Evolutionary conservation across 2,797 vertebrate species (phyloP), one percentile per base, ranked within the genome.

Genomic region (Sebastes steindachneri): DNA sequence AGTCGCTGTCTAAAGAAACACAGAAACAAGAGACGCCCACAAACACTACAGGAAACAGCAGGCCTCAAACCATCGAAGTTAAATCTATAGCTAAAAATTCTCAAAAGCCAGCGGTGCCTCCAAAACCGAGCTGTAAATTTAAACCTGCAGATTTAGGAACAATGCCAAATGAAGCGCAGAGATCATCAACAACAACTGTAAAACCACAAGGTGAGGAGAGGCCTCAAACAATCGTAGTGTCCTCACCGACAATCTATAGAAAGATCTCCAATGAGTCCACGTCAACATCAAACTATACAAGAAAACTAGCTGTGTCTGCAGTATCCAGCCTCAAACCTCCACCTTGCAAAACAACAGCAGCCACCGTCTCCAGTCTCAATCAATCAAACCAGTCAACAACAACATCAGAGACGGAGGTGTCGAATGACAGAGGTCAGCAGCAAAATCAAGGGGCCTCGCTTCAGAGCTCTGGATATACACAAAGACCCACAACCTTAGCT

Each of bases 71-170:
- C 10, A 96, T 96, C 68, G 95, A 96, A 80, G 95, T 96, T 21
- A 95, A 95, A 88, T 95, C 95, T 55, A 94, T 95, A 41, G 93
- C 95, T 37, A 95, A 92, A 85, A 93, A 89, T 69, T 91, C 92
- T 53, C 87, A 94, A 86, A 96, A 96, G 84, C 93, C 95, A 75
- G 84, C 64, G n/a, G 94, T 95, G 59, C 93, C 95, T 25, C 93
- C 95, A 45, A 96, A 96, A 88, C 95, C 93, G 14, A 95, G 72
- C 82, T 95, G 90, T 83, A 96, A 95, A 89, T 96, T 95, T 57
- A 95, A 93, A 80, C 92, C 93, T 67, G 81, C 88, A 67, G 94
- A 96, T 89, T 82, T 92, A 68, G 93, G 75, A 74, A 64, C 86
- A 69, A 70, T 77, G 45, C 79, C 88, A 58, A 93, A 68, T 80